These are phyloP conservation scores for Oenanthe melanoleuca DNA, from an alignment of 2,113 vertebrate genomes.

Conservation along the genomic window DNA sequence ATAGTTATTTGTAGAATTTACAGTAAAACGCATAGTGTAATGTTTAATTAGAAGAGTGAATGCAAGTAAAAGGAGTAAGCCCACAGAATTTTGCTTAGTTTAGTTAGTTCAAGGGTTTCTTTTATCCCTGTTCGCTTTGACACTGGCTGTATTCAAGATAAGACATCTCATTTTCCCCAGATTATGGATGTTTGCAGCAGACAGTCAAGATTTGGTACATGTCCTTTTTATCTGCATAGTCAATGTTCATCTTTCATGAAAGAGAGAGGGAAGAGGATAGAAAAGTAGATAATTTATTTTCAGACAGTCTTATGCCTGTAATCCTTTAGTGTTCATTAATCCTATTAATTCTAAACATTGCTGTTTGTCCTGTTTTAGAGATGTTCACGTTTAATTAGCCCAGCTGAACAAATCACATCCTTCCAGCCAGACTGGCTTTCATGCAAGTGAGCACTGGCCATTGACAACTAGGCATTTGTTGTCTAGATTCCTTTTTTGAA, in stretches of 20 bases:
- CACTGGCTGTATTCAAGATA: not conserved
- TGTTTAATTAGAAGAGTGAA: not conserved
- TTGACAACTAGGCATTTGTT: constrained; percentile 40
- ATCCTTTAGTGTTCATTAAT: not conserved
- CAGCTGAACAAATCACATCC: constrained; percentile 7
- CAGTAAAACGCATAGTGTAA: not conserved
- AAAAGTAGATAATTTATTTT: not conserved
- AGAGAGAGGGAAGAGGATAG: not conserved
- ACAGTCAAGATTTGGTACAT: not conserved
- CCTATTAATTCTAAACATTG: not conserved
- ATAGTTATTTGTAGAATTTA: not conserved
- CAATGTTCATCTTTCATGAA: not conserved
- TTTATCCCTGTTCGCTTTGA: not conserved
- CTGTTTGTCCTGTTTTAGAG: not conserved
- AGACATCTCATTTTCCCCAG: not conserved
- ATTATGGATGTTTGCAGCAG: not conserved
- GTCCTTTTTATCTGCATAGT: not conserved
- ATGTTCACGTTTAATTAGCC: not conserved
- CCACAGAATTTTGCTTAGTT: not conserved
- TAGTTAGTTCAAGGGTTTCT: not conserved
- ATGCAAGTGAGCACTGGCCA: not conserved
- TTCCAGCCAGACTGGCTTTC: not conserved
- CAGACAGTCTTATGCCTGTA: not conserved
- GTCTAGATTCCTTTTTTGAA: constrained; percentile 28
- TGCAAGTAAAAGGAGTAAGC: not conserved